These are phyloP conservation scores for Rostratula benghalensis DNA, from an alignment of 2,113 vertebrate genomes.

Conservation along the genomic window DNA sequence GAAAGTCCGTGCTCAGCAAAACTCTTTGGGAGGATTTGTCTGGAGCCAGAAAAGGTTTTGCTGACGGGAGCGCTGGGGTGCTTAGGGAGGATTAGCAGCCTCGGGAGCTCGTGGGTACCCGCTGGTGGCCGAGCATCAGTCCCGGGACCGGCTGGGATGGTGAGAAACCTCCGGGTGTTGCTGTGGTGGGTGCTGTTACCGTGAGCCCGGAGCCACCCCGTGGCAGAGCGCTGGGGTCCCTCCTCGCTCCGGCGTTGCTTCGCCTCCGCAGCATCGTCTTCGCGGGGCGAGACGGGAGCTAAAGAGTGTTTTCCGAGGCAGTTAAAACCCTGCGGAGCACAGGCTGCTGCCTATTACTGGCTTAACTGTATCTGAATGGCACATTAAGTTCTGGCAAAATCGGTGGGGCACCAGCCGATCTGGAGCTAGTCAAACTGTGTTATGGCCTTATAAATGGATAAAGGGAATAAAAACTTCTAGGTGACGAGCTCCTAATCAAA, in stretches of 20 bases:
- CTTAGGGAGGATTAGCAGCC: conserved; percentile 59
- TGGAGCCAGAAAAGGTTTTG: conserved; percentile 41
- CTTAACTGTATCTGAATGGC: conserved; percentile 66
- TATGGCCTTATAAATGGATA: conserved; percentile 73
- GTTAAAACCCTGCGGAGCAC: conserved; percentile 10
- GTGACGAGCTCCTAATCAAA: conserved; percentile 71
- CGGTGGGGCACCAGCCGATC: conserved; percentile 55
- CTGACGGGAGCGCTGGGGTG: conserved; percentile 40
- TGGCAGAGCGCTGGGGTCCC: accelerated
- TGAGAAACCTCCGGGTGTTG: accelerated
- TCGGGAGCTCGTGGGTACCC: background rate
- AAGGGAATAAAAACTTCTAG: conserved; percentile 65
- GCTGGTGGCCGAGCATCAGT: background rate
- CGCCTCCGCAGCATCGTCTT: background rate
- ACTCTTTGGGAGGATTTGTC: conserved; percentile 64
- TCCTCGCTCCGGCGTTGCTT: background rate
- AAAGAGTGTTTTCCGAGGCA: conserved; percentile 15
- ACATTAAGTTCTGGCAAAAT: conserved; percentile 67
- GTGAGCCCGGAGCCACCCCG: accelerated
- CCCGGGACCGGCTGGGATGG: background rate
- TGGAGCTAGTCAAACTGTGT: conserved; percentile 64
- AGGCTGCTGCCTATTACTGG: conserved; percentile 60
- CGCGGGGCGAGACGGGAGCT: background rate
- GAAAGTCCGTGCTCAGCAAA: conserved; percentile 61
- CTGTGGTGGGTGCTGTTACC: background rate